Conservation (phyloP, 1,140 invertebrate species). For the Orchestia grillus region DNA sequence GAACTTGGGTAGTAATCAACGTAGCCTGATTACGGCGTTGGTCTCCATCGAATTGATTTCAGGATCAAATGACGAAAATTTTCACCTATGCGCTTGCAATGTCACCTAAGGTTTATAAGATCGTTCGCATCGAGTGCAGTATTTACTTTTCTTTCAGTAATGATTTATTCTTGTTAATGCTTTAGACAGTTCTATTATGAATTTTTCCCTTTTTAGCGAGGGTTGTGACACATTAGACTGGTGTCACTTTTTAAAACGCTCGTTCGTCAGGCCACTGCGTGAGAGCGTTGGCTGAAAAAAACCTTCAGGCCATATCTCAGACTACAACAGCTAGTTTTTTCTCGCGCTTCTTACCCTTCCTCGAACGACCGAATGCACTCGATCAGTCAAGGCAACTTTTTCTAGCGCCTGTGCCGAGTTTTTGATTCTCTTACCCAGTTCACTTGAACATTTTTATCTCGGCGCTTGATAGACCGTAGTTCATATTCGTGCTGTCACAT, state of each 20-base stretch:
- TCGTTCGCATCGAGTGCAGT: too few species aligned
- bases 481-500: not conserved
- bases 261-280: not conserved
- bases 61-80: too few species aligned
- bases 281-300: not conserved
- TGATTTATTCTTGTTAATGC: too few species aligned
- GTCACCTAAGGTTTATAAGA: too few species aligned
- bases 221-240: not conserved
- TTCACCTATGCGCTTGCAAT: too few species aligned
- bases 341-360: not conserved
- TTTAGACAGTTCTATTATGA: too few species aligned
- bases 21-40: too few species aligned
- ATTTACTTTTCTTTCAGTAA: too few species aligned
- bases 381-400: not conserved
- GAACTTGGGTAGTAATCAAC: too few species aligned
- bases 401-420: not conserved
- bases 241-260: not conserved
- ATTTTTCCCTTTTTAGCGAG: not conserved
- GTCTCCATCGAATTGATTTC: too few species aligned
- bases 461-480: not conserved
- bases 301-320: not conserved
- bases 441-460: not conserved
- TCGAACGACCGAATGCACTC: not conserved
- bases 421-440: not conserved
- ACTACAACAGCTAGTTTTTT: not conserved